Evolutionary conservation across 1,140 invertebrate species (phyloP).

Genomic region (Nasonia giraulti): DNA sequence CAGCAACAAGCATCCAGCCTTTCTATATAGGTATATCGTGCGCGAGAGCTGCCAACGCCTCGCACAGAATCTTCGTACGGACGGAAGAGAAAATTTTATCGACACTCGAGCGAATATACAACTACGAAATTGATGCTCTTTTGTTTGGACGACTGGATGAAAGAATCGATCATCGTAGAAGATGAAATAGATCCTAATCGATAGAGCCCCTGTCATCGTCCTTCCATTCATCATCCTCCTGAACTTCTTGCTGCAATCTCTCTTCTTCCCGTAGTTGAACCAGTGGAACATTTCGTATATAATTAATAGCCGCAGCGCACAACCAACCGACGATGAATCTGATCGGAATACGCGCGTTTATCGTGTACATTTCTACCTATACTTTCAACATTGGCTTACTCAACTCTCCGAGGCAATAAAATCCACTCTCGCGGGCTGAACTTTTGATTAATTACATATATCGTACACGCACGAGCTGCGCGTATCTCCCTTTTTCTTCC

Average conservation of each 20-base stretch:
- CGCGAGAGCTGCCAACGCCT: background rate
- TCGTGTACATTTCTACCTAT: too few species aligned
- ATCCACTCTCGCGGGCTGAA: background rate
- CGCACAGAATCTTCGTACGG: background rate
- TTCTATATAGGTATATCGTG: background rate
- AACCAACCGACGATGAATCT: too few species aligned
- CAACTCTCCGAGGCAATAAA: background rate
- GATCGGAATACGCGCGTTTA: too few species aligned
- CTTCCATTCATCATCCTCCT: background rate
- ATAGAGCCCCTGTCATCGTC: background rate
- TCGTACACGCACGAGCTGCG: background rate
- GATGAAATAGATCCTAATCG: constrained; percentile 13
- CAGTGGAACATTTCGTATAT: too few species aligned
- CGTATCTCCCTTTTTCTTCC: background rate
- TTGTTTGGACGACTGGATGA: background rate
- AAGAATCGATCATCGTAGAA: background rate
- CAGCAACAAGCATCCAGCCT: background rate
- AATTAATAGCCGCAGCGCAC: too few species aligned
- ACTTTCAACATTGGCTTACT: too few species aligned
- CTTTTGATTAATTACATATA: background rate
- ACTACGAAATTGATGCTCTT: too few species aligned
- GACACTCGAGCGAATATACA: too few species aligned
- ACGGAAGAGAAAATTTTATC: constrained; percentile 4
- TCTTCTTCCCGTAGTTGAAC: too few species aligned
- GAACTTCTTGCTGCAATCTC: too few species aligned